Base-by-base conservation (phyloP, 2,113 vertebrate species). In the Pterocles burchelli region DNA sequence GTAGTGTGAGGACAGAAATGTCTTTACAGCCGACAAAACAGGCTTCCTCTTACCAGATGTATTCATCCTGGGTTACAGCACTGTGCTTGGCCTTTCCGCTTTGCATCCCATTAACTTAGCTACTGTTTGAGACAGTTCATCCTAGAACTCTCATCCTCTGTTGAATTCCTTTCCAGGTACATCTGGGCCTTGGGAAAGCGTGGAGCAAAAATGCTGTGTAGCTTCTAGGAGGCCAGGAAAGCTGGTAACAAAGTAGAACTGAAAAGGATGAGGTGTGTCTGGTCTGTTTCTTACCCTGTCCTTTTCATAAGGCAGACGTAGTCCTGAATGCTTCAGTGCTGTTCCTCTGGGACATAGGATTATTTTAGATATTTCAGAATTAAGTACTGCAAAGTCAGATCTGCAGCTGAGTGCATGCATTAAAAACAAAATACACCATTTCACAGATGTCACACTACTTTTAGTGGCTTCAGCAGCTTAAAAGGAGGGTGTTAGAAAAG, bases 361-460 rank as follows among this genome's bases (percentile, higher is more conserved):
- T 93, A 88, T 71, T 90, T 88, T 55, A 78, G 90, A 33, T 96
- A 88, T 86, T 93, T 86, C 59, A 72, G 82, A 90, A 72, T 93
- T 93, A 97, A 94, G 75, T 48, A 67, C 68, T 86, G 92, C 57
- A 41, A 36, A 93, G 90, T 88, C 76, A 93, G 77, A 96, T 95
- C 72, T 93, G 88, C 61, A 90, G 72, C 76, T 88, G 86, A 94
- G 82, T 77, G 88, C 65, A 45, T 88, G 88, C 72, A 84, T 95
- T 96, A 91, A 86, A 93, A 91, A n/a, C 92, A 95, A 94, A 91
- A 73, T 63, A 45, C 88, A 95, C 94, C 17, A 34, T 80, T 88
- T 88, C 85, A 83, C 95, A 95, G 92, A 91, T 94, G 91, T 86
- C 63, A 63, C 1, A 0, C 63, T 77, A 70, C 78, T 75, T 88